A percentile compares a stretch with the other conserved stretches of the same genome.
These are phyloP conservation scores for Ricordea florida DNA, from an alignment of 92 coral and sea anemone genomes.

Conservation along the genomic window DNA sequence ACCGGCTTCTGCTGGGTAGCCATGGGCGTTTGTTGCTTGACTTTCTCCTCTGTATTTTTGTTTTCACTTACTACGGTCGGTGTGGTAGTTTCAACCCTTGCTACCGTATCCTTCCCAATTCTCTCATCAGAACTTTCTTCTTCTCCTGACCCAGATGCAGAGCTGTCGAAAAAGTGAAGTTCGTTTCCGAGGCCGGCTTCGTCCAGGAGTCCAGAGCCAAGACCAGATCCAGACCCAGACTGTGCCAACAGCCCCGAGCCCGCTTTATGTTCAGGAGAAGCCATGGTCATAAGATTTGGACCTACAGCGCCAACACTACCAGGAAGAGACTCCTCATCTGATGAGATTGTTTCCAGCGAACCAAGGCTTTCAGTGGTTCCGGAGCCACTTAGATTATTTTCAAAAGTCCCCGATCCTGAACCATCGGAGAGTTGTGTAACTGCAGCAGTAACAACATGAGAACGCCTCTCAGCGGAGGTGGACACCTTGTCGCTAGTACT, in stretches of 20 bases:
- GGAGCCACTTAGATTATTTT: neutral
- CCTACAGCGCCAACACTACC: conserved; percentile 95
- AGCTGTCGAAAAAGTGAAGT: conserved; percentile 13
- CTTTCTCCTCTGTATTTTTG: neutral
- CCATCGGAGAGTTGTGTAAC: neutral
- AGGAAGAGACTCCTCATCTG: conserved; percentile 78
- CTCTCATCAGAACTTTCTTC: neutral
- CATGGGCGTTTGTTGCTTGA: neutral
- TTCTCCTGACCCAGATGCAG: conserved; percentile 73
- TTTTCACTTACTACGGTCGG: conserved; percentile 1
- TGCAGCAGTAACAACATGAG: neutral
- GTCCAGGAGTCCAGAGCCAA: conserved; percentile 23
- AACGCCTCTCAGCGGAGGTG: neutral
- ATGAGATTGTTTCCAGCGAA: conserved; percentile 2
- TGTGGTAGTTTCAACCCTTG: neutral
- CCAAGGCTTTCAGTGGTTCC: neutral
- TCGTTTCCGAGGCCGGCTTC: neutral
- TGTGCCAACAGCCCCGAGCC: conserved; percentile 60
- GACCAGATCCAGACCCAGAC: conserved; percentile 63
- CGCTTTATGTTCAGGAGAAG: conserved; percentile 63
- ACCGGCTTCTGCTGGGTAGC: neutral
- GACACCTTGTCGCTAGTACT: too few relatives aligned
- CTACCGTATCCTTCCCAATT: conserved; percentile 7
- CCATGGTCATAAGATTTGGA: conserved; percentile 91
- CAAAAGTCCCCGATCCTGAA: conserved; percentile 32